Evolutionary conservation across 2,113 vertebrate genomes (phyloP), one percentile per base, ranked within the genome.

Genomic region (Ictidomys tridecemlineatus): DNA sequence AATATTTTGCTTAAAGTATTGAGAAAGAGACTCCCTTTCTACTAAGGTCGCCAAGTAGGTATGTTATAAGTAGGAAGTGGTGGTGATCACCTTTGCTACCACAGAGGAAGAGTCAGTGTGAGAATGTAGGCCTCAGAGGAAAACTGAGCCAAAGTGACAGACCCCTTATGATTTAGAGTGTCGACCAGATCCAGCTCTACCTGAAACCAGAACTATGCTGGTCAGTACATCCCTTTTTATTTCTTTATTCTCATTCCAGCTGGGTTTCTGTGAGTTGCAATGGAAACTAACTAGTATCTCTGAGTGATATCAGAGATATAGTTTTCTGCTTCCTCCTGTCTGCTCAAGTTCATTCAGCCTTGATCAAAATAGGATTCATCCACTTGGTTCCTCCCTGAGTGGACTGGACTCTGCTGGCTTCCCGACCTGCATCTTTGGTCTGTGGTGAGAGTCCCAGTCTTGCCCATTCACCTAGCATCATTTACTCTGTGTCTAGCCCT

Each of bases 1-100:
- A 92, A 74, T 39, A 80, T 63, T 77, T 94, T 78, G n/a, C 61
- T 85, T 69, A 6, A 93, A 91, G 6, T 65, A 45, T n/a, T 45
- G 8, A 24, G 79, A 85, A 87, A 83, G 72, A 82, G 14, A 67
- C 61, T 67, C 10, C 30, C 0, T 74, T 91, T 92, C 51, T 42
- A 22, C 37, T 24, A 45, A 89, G 42, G 37, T 72, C 39, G 18
- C 39, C 37, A 17, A 45, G 53, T 39, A 14, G 34, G 26, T 82
- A 26, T 34, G 16, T 30, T 22, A 18, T n/a, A 42, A 22, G 9
- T 56, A 51, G 30, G 24, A n/a, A 53, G 56, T 32, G n/a, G 16
- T 56, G 45, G 17, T 6, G 30, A 53, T 79, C 76, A 37, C 53
- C 30, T 83, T 80, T 89, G 34, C 48, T 67, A 28, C n/a, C 14